Evolutionary conservation across 1,140 invertebrate genomes (phyloP).

Genomic region (Pogonognathellus flavescens): DNA sequence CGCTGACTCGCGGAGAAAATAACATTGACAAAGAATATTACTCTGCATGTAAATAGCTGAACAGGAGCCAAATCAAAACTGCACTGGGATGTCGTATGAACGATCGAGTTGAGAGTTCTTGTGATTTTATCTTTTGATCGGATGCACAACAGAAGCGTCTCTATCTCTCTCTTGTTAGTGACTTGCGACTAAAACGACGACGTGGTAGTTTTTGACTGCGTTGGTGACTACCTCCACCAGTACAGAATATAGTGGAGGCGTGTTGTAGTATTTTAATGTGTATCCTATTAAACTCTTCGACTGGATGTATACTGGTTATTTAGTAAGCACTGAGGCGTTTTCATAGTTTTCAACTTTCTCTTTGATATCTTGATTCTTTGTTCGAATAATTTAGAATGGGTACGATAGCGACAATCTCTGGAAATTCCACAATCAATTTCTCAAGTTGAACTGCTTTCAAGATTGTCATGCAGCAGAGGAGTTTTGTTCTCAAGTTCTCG

Average conservation of each 20-base stretch:
- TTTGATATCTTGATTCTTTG: no score
- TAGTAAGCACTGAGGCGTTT: no score
- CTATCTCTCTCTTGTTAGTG: not conserved
- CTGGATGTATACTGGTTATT: no score
- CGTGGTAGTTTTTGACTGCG: not conserved
- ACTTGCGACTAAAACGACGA: not conserved
- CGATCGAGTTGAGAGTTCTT: not conserved
- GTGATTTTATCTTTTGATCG: slow-evolving; percentile 12
- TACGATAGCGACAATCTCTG: no score
- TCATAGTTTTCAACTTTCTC: no score
- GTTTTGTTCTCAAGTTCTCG: no score
- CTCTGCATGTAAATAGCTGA: not conserved
- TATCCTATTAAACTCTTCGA: no score
- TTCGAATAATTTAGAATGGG: no score
- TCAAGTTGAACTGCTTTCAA: no score
- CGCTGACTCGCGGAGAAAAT: not conserved
- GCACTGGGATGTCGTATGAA: not conserved
- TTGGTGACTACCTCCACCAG: no score
- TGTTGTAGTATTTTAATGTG: slow-evolving; percentile 16
- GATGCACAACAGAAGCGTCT: slow-evolving; percentile 1
- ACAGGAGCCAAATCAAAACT: not conserved
- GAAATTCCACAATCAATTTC: no score
- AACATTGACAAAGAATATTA: not conserved
- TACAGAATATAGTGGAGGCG: not conserved
- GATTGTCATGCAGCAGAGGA: no score